A percentile compares a stretch with the other conserved stretches of the same genome.
Conservation (phyloP, 1,140 invertebrate species). For the Drosophila asahinai region DNA sequence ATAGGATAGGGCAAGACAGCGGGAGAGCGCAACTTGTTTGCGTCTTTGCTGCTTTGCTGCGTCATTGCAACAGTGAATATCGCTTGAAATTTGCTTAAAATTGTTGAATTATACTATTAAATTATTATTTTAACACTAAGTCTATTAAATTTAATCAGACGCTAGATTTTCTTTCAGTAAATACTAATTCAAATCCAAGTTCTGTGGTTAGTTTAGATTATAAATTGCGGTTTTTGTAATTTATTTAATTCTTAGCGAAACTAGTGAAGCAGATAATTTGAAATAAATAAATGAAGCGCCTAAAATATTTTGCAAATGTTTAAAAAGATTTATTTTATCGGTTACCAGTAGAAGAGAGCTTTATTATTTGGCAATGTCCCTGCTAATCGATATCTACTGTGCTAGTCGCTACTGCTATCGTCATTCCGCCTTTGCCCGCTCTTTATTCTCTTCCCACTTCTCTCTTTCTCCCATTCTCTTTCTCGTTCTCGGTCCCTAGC, state of each 20-base stretch:
- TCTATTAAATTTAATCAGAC: background rate
- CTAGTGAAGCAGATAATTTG: too few relatives aligned
- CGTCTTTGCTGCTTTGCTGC: constrained; percentile 8
- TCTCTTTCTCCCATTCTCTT: constrained; percentile 14
- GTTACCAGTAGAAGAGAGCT: too few relatives aligned
- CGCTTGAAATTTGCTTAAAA: background rate
- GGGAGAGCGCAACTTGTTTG: constrained; percentile 13
- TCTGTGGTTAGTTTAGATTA: background rate
- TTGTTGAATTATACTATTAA: too few relatives aligned
- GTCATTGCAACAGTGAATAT: constrained; percentile 19
- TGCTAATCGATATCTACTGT: constrained; percentile 20
- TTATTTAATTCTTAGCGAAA: background rate
- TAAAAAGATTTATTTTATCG: too few relatives aligned
- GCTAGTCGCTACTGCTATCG: constrained; percentile 17
- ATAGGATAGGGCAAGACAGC: constrained; percentile 4
- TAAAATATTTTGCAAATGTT: background rate
- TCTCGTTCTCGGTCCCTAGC: background rate
- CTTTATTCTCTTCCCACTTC: background rate
- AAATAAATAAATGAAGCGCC: background rate
- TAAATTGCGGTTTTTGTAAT: background rate
- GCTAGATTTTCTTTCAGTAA: background rate
- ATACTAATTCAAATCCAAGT: background rate
- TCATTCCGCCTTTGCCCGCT: constrained; percentile 7
- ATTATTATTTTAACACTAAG: background rate
- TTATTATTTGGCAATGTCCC: background rate